A percentile compares a stretch with the other conserved stretches of the same genome.
Evolutionary conservation across 1,140 invertebrate species (phyloP).

Genomic region (Drosophila nikananu): DNA sequence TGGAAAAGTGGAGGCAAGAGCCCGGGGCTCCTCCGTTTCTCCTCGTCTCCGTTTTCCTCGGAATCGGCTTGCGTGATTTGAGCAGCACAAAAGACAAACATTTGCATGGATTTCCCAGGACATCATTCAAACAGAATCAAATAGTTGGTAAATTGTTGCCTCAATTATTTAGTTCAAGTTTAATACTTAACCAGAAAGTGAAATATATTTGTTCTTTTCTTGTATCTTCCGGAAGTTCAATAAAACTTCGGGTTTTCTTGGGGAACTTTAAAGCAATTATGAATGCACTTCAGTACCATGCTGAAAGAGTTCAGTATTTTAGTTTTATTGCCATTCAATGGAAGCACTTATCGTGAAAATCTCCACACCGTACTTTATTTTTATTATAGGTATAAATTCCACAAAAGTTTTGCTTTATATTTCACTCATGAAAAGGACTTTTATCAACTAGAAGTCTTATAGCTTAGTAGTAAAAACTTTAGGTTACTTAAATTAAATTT

Average conservation of each 20-base stretch:
- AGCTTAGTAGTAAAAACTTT: no score
- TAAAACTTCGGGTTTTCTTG: not conserved
- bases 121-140: not conserved
- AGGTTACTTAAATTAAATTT: not conserved
- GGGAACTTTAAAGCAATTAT: not conserved
- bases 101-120: not conserved
- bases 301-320: not conserved
- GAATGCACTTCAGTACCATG: not conserved
- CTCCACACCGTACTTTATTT: not conserved
- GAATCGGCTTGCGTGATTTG: constrained; percentile 13
- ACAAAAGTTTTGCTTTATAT: not conserved
- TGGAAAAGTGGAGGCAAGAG: constrained; percentile 4
- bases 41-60: constrained; percentile 1
- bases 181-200: not conserved
- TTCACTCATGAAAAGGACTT: not conserved
- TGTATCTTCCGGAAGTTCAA: not conserved
- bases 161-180: constrained; percentile 1
- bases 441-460: not conserved
- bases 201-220: not conserved
- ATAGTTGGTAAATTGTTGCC: constrained; percentile 11
- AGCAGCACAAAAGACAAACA: constrained; percentile 21
- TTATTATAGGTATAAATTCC: not conserved
- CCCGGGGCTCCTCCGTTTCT: not conserved
- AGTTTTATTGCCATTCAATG: not conserved
- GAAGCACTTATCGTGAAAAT: not conserved